phyloP scores from a whole-genome alignment of 2,888 invertebrate genomes.

The Rhagonycha fulva region DNA sequence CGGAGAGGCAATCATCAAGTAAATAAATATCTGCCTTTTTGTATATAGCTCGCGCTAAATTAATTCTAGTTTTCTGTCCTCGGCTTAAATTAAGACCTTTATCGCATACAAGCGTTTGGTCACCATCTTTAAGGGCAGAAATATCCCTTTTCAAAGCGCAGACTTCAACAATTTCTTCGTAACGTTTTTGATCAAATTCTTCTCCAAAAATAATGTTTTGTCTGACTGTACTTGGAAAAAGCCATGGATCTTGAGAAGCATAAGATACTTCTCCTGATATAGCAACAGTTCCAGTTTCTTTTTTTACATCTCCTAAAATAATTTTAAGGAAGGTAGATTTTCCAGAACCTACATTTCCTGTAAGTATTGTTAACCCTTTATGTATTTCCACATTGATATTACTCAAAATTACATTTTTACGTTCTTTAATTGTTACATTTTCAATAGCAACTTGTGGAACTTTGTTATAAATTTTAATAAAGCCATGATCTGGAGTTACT shows the following conservation, averaged over 20 bases:
- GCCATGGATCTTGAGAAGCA: constrained; percentile 68
- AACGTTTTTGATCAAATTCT: constrained; percentile 63
- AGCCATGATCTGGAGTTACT: constrained; percentile 29
- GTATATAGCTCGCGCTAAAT: constrained; percentile 53
- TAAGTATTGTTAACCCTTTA: constrained; percentile 58
- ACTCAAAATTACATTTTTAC: constrained; percentile 48
- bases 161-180: constrained; percentile 63
- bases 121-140: constrained; percentile 69
- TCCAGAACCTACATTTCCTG: constrained; percentile 69
- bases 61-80: constrained; percentile 81
- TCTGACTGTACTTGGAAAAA: constrained; percentile 63
- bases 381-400: constrained; percentile 54
- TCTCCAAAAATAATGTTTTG: constrained; percentile 56
- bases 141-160: constrained; percentile 59
- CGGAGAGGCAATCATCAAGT: neutral
- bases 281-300: constrained; percentile 49
- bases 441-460: neutral
- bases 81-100: constrained; percentile 79
- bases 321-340: constrained; percentile 58
- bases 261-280: constrained; percentile 61
- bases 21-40: neutral
- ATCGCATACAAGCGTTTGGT: constrained; percentile 78
- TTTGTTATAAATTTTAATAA: neutral
- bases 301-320: constrained; percentile 51
- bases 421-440: neutral